Evolutionary conservation across 2,797 vertebrate species (phyloP).

Genomic region (Premnoplex brunnescens): DNA sequence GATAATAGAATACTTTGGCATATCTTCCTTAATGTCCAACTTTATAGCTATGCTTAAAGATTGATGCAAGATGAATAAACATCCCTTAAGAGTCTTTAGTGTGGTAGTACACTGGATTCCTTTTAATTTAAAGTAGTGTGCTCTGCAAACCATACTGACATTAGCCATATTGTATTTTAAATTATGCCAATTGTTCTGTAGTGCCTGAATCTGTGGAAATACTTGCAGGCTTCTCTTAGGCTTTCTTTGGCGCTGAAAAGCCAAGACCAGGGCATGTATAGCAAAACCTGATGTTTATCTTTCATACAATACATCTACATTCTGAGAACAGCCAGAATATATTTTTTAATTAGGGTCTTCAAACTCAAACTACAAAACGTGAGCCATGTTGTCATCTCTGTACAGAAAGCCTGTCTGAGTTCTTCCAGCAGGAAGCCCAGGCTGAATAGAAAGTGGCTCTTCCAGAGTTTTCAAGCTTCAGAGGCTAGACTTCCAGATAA

Average conservation of each 20-base stretch:
- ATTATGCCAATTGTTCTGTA: not conserved
- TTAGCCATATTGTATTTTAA: not conserved
- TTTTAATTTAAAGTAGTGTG: not conserved
- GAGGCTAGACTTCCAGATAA: not conserved
- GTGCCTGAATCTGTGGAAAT: not conserved
- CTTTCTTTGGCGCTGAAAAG: not conserved
- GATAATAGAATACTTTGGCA: slow-evolving; percentile 41
- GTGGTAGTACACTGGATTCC: not conserved
- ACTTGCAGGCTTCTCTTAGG: not conserved
- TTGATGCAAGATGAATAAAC: slow-evolving; percentile 39
- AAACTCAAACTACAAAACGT: not conserved
- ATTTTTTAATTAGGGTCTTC: not conserved
- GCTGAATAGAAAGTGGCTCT: not conserved
- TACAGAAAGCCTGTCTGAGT: not conserved
- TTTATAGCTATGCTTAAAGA: slow-evolving; percentile 5
- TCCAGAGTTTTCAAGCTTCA: not conserved
- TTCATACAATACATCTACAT: not conserved
- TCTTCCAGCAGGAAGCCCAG: not conserved
- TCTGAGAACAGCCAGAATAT: not conserved
- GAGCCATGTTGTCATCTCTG: rapidly evolving
- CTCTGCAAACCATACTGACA: not conserved
- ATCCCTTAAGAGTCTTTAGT: not conserved
- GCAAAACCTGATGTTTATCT: not conserved
- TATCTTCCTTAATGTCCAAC: slow-evolving; percentile 36
- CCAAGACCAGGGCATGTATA: not conserved